These are phyloP conservation scores for Mylabris sibirica DNA, from an alignment of 2,888 invertebrate genomes.

Conservation along the genomic window DNA sequence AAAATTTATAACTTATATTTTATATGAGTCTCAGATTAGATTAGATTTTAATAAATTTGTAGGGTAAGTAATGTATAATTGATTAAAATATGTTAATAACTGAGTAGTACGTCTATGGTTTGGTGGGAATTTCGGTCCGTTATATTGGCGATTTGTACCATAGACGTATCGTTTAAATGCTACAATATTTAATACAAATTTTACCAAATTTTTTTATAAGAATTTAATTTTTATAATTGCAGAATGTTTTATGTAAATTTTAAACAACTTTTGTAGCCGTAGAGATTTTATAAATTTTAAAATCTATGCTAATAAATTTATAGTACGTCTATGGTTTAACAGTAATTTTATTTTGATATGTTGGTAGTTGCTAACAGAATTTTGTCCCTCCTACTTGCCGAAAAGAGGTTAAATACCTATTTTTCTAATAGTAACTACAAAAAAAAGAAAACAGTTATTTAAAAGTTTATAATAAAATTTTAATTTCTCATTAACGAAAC, in stretches of 20 bases:
- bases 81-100: background rate
- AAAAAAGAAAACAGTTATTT: conserved; percentile 47
- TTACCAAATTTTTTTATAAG: too few species aligned
- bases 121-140: background rate
- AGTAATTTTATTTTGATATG: too few species aligned
- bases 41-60: too few species aligned
- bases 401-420: conserved; percentile 56
- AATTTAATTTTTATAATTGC: too few species aligned
- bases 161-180: conserved; percentile 16
- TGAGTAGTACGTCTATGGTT: background rate
- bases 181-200: too few species aligned
- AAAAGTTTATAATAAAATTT: conserved; percentile 33
- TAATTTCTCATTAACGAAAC: conserved; percentile 41
- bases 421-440: conserved; percentile 38
- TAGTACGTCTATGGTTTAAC: too few species aligned
- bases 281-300: too few species aligned
- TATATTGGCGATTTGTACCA: conserved; percentile 28
- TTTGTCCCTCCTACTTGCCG: conserved; percentile 51
- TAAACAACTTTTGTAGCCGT: too few species aligned
- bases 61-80: background rate
- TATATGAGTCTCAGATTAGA: too few species aligned
- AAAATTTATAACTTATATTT: background rate
- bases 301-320: too few species aligned
- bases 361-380: too few species aligned
- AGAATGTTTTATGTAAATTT: too few species aligned